Evolutionary conservation across 2,113 vertebrate species (phyloP).

Genomic region (Poeciliopsis retropinna): DNA sequence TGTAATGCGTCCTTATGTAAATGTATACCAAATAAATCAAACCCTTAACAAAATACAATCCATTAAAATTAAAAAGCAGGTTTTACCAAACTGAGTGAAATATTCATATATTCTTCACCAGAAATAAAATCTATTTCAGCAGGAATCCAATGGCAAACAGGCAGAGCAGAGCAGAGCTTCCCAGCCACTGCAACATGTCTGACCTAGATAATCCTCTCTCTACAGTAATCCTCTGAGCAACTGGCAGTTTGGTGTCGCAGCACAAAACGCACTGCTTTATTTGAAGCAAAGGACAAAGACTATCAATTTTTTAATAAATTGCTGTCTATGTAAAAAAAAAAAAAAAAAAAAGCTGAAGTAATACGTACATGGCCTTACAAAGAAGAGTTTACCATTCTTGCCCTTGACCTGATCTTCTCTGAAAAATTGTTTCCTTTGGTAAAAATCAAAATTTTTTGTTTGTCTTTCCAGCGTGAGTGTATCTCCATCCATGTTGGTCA

Average conservation of each 20-base stretch:
- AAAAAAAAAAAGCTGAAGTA: too few species aligned
- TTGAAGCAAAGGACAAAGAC: not conserved
- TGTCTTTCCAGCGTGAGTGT: conserved; percentile 71
- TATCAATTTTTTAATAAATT: not conserved
- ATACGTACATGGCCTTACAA: not conserved
- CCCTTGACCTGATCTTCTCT: not conserved
- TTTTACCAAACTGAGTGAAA: not conserved
- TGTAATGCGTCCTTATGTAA: not conserved
- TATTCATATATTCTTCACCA: not conserved
- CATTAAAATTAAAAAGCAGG: not conserved
- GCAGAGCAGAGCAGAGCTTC: not conserved
- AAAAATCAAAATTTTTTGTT: conserved; percentile 3
- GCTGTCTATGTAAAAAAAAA: not conserved
- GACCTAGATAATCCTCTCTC: conserved; percentile 66
- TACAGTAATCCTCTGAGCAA: conserved; percentile 48
- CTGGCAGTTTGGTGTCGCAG: conserved; percentile 41
- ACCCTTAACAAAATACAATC: not conserved
- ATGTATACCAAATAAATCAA: not conserved
- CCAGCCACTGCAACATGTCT: conserved; percentile 41
- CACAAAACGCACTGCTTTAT: conserved; percentile 16
- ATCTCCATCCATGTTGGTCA: conserved; percentile 80
- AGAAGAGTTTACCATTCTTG: not conserved
- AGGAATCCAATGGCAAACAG: not conserved
- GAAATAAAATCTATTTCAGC: not conserved
- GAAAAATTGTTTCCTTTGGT: not conserved